Evolutionary conservation across 2,888 invertebrate genomes (phyloP).

Genomic region (Tortricodes alternella): DNA sequence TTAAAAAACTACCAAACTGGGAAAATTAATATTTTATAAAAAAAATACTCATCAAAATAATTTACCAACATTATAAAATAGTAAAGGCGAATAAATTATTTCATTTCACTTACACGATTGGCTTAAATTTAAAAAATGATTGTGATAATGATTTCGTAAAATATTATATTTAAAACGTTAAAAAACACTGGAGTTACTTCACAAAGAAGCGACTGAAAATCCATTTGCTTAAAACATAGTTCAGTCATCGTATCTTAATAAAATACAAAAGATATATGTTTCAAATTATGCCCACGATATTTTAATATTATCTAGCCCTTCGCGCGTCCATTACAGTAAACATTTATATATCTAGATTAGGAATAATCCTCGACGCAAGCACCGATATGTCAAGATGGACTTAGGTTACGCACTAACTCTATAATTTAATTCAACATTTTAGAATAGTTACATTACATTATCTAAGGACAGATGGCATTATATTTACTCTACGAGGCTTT

Average conservation of each 20-base stretch:
- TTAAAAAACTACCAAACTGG: constrained; percentile 29
- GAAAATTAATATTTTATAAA: constrained; percentile 7
- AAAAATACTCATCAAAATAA: constrained; percentile 23
- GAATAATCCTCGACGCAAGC: constrained; percentile 63
- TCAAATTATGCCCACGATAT: constrained; percentile 35
- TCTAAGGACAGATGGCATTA: constrained; percentile 67
- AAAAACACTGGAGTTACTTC: constrained; percentile 16
- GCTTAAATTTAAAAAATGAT: constrained; percentile 8
- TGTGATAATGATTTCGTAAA: constrained; percentile 6
- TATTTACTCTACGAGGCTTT: constrained; percentile 38
- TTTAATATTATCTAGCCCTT: constrained; percentile 18
- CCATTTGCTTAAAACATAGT: constrained; percentile 26
- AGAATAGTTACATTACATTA: constrained; percentile 65
- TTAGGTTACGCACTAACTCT: constrained; percentile 52
- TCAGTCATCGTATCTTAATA: constrained; percentile 30
- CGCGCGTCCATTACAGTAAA: constrained; percentile 15
- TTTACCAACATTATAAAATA: constrained; percentile 37
- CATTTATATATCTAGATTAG: constrained; percentile 27
- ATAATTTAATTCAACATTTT: constrained; percentile 54
- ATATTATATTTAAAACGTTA: not conserved
- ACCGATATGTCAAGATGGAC: constrained; percentile 81
- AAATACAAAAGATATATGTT: constrained; percentile 33
- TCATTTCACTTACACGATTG: constrained; percentile 32
- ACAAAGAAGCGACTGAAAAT: constrained; percentile 22
- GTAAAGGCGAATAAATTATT: constrained; percentile 28